A percentile compares a stretch with the other conserved stretches of the same genome.
These are phyloP conservation scores for Eulacestoma nigropectus DNA, from an alignment of 2,113 vertebrate genomes.

Conservation along the genomic window DNA sequence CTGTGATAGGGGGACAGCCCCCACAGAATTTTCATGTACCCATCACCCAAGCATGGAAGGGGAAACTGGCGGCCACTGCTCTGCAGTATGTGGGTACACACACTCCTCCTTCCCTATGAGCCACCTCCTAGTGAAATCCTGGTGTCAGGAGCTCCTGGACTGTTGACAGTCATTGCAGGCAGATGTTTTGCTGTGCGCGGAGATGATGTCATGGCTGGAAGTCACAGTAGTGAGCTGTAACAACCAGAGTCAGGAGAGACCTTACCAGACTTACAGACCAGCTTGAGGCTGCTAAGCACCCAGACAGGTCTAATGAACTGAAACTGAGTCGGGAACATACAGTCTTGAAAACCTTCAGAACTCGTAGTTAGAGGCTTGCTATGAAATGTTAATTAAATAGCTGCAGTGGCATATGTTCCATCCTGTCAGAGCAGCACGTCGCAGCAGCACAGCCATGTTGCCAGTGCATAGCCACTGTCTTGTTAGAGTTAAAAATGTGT, in stretches of 20 bases:
- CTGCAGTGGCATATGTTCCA: neutral
- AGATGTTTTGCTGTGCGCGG: neutral
- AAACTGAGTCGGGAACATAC: neutral
- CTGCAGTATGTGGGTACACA: neutral
- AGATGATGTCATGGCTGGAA: neutral
- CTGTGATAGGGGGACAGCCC: neutral
- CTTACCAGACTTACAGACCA: conserved; percentile 9
- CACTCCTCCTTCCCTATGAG: neutral
- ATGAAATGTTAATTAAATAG: conserved; percentile 41
- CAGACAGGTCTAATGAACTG: conserved; percentile 29
- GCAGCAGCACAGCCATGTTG: neutral
- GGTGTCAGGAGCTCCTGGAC: neutral
- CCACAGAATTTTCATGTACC: neutral
- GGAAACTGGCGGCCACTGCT: neutral
- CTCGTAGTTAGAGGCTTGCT: neutral
- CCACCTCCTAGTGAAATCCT: neutral
- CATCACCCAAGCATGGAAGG: neutral
- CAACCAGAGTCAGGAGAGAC: neutral
- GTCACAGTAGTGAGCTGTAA: neutral
- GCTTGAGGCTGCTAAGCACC: neutral
- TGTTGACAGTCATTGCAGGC: neutral
- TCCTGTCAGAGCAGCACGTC: neutral
- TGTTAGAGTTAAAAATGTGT: neutral
- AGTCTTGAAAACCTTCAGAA: conserved; percentile 12
- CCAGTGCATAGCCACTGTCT: neutral